phyloP scores from a whole-genome alignment of 2,113 vertebrate species.

The Microtus montanus region DNA sequence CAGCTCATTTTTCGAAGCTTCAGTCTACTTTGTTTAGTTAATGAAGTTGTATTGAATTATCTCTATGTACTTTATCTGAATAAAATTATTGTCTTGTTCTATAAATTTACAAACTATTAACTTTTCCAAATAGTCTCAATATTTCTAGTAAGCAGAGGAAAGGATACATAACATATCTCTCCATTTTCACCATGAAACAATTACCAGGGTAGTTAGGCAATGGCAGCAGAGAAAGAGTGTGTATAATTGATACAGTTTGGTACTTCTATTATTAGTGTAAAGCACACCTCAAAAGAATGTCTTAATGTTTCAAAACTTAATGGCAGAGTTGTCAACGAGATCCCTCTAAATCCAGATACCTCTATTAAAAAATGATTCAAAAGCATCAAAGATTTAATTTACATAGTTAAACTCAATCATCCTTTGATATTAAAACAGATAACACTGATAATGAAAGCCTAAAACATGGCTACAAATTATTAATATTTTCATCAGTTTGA shows the following conservation, averaged over 20 bases:
- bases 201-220: slow-evolving; percentile 36
- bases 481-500: slow-evolving; percentile 10
- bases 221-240: not conserved
- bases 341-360: slow-evolving; percentile 2
- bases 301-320: slow-evolving; percentile 69
- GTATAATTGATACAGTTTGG: not conserved
- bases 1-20: slow-evolving; percentile 33
- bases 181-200: slow-evolving; percentile 3
- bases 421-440: slow-evolving; percentile 61
- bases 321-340: slow-evolving; percentile 60
- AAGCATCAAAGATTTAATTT: slow-evolving; percentile 56
- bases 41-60: not conserved
- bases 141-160: slow-evolving; percentile 45
- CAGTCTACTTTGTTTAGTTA: slow-evolving; percentile 45
- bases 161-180: not conserved
- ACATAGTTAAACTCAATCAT: slow-evolving; percentile 53
- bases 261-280: slow-evolving; percentile 59
- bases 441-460: slow-evolving; percentile 27
- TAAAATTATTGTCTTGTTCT: not conserved
- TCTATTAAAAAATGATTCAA: slow-evolving; percentile 48
- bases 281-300: slow-evolving; percentile 64
- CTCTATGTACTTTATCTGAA: not conserved
- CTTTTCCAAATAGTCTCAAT: slow-evolving; percentile 8
- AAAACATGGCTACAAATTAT: slow-evolving; percentile 52
- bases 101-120: slow-evolving; percentile 6